phyloP scores from a whole-genome alignment of 2,888 invertebrate genomes.

The Siphlonurus alternatus region DNA sequence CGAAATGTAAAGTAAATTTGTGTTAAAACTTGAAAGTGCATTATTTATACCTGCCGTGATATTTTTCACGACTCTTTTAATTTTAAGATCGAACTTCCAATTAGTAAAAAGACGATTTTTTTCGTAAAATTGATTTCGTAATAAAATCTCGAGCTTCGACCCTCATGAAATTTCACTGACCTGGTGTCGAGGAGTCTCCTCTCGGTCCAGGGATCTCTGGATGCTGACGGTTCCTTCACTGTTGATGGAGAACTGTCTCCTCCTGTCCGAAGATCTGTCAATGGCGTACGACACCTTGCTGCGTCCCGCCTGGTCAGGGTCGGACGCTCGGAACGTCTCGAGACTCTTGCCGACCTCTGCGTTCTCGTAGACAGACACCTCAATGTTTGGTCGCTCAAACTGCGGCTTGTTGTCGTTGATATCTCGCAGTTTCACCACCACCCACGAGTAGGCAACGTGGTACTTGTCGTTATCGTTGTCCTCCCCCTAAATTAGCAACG shows the following conservation, averaged over 20 bases:
- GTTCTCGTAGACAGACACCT: constrained; percentile 81
- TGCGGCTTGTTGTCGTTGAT: constrained; percentile 96
- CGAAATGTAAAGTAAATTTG: too few relatives aligned
- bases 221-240: constrained; percentile 91
- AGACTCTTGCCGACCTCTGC: constrained; percentile 78
- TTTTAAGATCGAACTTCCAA: too few relatives aligned
- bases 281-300: constrained; percentile 81
- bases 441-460: constrained; percentile 92
- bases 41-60: too few relatives aligned
- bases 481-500: constrained; percentile 50
- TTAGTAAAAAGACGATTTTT: too few relatives aligned
- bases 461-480: constrained; percentile 94
- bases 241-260: constrained; percentile 85
- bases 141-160: too few relatives aligned
- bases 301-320: constrained; percentile 89
- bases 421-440: constrained; percentile 80
- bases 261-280: constrained; percentile 80
- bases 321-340: constrained; percentile 88
- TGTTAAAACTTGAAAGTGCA: too few relatives aligned
- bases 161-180: too few relatives aligned
- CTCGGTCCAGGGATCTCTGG: constrained; percentile 79
- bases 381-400: constrained; percentile 85
- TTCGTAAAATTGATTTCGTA: too few relatives aligned
- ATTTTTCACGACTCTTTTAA: too few relatives aligned
- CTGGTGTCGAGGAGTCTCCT: constrained; percentile 89